phyloP scores from a whole-genome alignment of 2,888 invertebrate species.

The Timandra comae region DNA sequence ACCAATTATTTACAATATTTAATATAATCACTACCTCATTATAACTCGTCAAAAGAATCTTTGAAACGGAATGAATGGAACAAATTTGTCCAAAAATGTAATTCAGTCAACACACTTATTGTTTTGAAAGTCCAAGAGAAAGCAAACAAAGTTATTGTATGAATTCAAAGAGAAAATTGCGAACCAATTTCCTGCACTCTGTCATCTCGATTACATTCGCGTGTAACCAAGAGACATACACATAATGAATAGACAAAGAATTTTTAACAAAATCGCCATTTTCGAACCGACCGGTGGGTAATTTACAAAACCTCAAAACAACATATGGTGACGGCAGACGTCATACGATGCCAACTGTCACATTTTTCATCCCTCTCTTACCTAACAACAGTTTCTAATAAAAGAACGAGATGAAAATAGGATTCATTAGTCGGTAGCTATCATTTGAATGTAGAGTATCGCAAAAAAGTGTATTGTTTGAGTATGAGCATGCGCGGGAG shows the following conservation, averaged over 20 bases:
- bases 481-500: constrained; percentile 42
- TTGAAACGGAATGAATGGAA: too few relatives aligned
- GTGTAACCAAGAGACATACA: constrained; percentile 28
- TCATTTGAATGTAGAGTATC: constrained; percentile 65
- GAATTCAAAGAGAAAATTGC: constrained; percentile 13
- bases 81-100: too few relatives aligned
- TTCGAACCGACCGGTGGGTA: constrained; percentile 50
- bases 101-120: too few relatives aligned
- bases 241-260: constrained; percentile 61
- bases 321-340: constrained; percentile 73
- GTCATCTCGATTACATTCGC: constrained; percentile 34
- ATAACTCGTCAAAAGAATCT: too few relatives aligned
- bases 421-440: constrained; percentile 69
- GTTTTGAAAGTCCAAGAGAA: too few relatives aligned
- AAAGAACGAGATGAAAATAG: constrained; percentile 40
- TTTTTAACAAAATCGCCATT: constrained; percentile 49
- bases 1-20: too few relatives aligned
- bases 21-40: too few relatives aligned
- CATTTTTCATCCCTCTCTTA: constrained; percentile 38
- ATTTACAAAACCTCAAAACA: constrained; percentile 73
- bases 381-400: constrained; percentile 11
- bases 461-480: constrained; percentile 69
- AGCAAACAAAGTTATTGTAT: too few relatives aligned
- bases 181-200: constrained; percentile 12
- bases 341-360: constrained; percentile 68